Conservation (phyloP, 1,140 invertebrate genomes). For the Macrosteles quadrilineatus region DNA sequence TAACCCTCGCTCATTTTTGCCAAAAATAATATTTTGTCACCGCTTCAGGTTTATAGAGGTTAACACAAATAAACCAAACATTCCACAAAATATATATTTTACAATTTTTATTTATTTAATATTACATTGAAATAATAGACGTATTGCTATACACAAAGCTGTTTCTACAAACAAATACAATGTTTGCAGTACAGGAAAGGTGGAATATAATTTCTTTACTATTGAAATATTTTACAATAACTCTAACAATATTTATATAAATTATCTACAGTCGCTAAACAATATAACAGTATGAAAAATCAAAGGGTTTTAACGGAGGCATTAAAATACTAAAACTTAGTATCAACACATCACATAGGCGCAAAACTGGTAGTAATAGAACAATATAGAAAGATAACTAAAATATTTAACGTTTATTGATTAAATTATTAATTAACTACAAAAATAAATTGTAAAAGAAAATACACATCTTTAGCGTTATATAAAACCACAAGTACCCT, state of each 20-base stretch:
- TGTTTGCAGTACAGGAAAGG: not conserved
- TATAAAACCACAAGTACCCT: constrained; percentile 16
- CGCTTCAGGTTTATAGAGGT: no score
- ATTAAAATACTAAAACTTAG: not conserved
- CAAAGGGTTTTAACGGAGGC: not conserved
- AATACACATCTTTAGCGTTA: not conserved
- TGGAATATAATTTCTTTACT: not conserved
- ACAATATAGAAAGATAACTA: not conserved
- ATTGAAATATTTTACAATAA: constrained; percentile 5
- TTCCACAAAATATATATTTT: constrained; percentile 27
- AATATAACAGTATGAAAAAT: not conserved
- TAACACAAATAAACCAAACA: not conserved
- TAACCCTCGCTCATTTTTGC: no score
- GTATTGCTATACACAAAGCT: constrained; percentile 19
- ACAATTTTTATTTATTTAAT: constrained; percentile 16
- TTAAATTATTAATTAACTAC: not conserved
- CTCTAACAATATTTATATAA: constrained; percentile 6
- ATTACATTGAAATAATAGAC: constrained; percentile 14
- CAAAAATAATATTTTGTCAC: no score
- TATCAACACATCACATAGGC: not conserved
- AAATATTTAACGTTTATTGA: not conserved
- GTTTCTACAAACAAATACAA: constrained; percentile 15
- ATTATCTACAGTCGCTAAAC: constrained; percentile 13
- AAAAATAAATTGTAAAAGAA: not conserved
- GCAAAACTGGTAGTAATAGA: not conserved